Evolutionary conservation across 1,140 invertebrate species (phyloP), one percentile per base, ranked within the genome.

Genomic region (Nautilus pompilius): DNA sequence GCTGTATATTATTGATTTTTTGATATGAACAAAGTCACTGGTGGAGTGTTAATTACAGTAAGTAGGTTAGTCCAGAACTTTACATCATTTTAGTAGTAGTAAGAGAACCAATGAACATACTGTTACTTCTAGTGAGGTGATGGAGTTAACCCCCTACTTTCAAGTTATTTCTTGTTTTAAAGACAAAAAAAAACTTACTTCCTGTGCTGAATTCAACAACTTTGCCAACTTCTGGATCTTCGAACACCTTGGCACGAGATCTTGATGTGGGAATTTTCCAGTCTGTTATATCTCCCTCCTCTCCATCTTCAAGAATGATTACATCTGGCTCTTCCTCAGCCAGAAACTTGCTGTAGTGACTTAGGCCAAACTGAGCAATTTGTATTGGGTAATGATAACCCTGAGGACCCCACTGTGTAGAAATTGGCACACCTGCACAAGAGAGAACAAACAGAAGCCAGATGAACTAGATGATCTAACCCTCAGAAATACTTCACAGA

Each of bases 361-460:
- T 93, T 34, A 99, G 82, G 0, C 93, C 97, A 82, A 95, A 99
- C 81, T 99, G 97, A 4, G 96, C 95, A 67, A 99, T 97, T 86
- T 99, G 97, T 2, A 96, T 98, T 0, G 96, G 95, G 85, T 99
- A 99, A 80, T 90, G 96, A 82, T 99, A 98, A 0, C 95, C 96
- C 51, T 69, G 74, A 58, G 87, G 69, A 49, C 94, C 91, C 96
- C 96, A 99, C 77, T 98, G 96, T 0, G 90, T 95, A 2, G 93
- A 96, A 36, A 98, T 89, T 0, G 96, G 94, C 8, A 97, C 93
- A 61, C 93, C 87, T 88, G 70, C 3, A 75, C 68, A 17, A 48
- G 29, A 51, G 51, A 6, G 0, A 58, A 15, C 20, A 57, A 13
- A 57, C 3, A 8, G 2, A 56, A 56, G 4, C n/a, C n/a, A n/a